Evolutionary conservation across 2,888 invertebrate genomes (phyloP).

Genomic region (Coremacera marginata): DNA sequence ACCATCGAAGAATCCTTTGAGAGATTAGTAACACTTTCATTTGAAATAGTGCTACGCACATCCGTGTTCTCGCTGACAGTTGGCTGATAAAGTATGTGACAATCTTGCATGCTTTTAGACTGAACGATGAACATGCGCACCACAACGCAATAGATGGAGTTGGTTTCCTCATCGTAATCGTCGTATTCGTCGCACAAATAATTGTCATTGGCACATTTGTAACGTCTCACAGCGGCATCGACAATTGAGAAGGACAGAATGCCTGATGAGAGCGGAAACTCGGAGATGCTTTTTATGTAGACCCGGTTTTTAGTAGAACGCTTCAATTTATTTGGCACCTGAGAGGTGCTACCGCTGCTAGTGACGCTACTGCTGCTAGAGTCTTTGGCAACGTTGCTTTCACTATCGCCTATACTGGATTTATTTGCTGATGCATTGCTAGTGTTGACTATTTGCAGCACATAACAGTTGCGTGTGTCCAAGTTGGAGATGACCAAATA

Average conservation of each 20-base stretch:
- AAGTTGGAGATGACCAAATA: conserved; percentile 92
- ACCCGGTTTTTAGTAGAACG: conserved; percentile 69
- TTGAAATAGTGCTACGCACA: conserved; percentile 56
- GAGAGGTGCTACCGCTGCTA: conserved; percentile 32
- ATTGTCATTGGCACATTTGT: conserved; percentile 70
- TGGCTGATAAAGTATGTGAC: conserved; percentile 74
- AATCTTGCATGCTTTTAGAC: conserved; percentile 88
- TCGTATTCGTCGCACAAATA: conserved; percentile 73
- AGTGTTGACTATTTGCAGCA: conserved; percentile 79
- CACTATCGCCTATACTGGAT: conserved; percentile 22
- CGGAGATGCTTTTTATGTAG: conserved; percentile 81
- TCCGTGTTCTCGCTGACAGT: conserved; percentile 63
- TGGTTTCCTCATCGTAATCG: conserved; percentile 73
- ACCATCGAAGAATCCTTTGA: conserved; percentile 37
- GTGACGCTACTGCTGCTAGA: conserved; percentile 39
- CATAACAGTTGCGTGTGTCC: conserved; percentile 85
- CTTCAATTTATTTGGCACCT: not conserved
- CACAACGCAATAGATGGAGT: conserved; percentile 71
- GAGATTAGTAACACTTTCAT: conserved; percentile 41
- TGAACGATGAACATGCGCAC: conserved; percentile 82
- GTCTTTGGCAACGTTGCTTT: conserved; percentile 41
- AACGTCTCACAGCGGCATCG: conserved; percentile 76
- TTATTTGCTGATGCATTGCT: conserved; percentile 24
- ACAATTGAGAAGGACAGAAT: conserved; percentile 91
- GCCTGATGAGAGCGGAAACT: conserved; percentile 88